Percentiles rank a stretch among this genome's conserved stretches.
phyloP scores from a whole-genome alignment of 2,888 invertebrate genomes.

The Gastrophysa polygoni region DNA sequence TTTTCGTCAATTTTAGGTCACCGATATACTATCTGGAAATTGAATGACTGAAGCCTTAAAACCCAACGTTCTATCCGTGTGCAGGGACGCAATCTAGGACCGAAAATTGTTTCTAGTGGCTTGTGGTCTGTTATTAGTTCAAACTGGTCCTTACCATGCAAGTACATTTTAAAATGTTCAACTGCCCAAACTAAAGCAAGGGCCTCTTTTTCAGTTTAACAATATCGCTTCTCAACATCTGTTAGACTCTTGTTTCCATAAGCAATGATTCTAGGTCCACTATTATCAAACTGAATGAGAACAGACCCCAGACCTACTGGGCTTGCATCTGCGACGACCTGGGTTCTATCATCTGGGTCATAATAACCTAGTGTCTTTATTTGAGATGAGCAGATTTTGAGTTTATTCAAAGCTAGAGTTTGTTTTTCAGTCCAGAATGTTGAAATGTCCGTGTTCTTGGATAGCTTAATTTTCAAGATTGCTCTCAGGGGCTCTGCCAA shows the following conservation, averaged over 20 bases:
- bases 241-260: constrained; percentile 32
- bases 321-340: not conserved
- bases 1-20: constrained; percentile 42
- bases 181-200: constrained; percentile 53
- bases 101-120: constrained; percentile 49
- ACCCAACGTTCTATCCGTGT: constrained; percentile 29
- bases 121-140: constrained; percentile 44
- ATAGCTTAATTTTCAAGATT: not conserved
- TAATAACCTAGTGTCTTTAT: not conserved
- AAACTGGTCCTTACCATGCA: constrained; percentile 35
- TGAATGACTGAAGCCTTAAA: constrained; percentile 19
- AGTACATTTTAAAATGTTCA: constrained; percentile 42
- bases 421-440: not conserved
- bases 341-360: not conserved
- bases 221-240: constrained; percentile 37
- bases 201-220: constrained; percentile 47
- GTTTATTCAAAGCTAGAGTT: not conserved
- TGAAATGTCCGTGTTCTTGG: not conserved
- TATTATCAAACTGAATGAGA: not conserved
- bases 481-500: constrained; percentile 22
- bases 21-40: constrained; percentile 25
- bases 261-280: not conserved
- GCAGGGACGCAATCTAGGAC: constrained; percentile 38
- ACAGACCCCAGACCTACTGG: not conserved
- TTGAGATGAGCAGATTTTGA: not conserved